Evolutionary conservation across 2,888 invertebrate genomes (phyloP).

Genomic region (Eueremaeus valkanovi): DNA sequence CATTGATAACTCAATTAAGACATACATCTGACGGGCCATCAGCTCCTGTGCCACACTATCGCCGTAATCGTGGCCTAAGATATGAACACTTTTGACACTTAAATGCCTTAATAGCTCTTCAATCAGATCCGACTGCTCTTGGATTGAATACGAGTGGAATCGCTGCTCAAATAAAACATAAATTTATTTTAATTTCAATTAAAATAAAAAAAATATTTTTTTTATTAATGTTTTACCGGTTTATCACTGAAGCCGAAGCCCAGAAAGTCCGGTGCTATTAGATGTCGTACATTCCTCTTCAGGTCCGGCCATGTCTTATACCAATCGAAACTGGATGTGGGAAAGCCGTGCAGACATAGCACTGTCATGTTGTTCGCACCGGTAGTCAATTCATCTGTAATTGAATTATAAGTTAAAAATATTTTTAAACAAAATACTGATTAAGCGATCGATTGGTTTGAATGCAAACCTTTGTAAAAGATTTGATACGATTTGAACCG

Average conservation of each 20-base stretch:
- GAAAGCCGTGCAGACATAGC: conserved; percentile 53
- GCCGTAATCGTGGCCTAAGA: conserved; percentile 53
- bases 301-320: conserved; percentile 50
- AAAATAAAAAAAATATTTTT: no score
- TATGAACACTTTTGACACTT: conserved; percentile 48
- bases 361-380: conserved; percentile 44
- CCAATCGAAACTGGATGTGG: conserved; percentile 50
- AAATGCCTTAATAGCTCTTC: conserved; percentile 49
- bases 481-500: conserved; percentile 47
- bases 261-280: conserved; percentile 52
- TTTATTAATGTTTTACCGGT: no score
- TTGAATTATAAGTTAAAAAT: conserved; percentile 4
- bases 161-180: conserved; percentile 34
- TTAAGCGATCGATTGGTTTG: background rate
- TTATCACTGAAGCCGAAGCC: conserved; percentile 54
- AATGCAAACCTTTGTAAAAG: conserved; percentile 50
- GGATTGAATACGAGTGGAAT: conserved; percentile 50
- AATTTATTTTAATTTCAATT: background rate
- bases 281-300: conserved; percentile 48
- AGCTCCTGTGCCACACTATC: conserved; percentile 53
- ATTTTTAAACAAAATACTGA: background rate
- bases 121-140: conserved; percentile 52
- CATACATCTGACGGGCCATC: conserved; percentile 49
- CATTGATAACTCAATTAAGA: background rate
- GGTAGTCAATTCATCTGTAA: background rate